Percentiles rank a stretch among this genome's conserved stretches.
Evolutionary conservation across 2,888 invertebrate species (phyloP).

Genomic region (Phalera bucephala): DNA sequence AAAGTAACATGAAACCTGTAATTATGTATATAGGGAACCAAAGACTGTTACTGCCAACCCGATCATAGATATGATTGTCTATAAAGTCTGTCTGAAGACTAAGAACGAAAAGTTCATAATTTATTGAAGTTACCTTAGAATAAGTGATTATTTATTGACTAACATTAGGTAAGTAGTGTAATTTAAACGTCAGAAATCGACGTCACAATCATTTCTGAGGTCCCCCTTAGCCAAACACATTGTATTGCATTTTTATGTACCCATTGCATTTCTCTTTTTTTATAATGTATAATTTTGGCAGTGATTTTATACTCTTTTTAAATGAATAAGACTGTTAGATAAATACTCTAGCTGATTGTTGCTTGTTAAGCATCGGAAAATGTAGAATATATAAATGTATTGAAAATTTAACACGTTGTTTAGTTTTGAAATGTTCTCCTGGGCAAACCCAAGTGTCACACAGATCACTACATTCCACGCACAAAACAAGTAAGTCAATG

Average conservation of each 20-base stretch:
- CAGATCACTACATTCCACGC: neutral
- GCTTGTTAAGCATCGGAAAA: slow-evolving; percentile 57
- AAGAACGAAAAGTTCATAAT: slow-evolving; percentile 54
- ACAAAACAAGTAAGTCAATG: neutral
- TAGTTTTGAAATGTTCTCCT: slow-evolving; percentile 17
- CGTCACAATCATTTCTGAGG: too few relatives aligned
- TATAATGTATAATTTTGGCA: slow-evolving; percentile 45
- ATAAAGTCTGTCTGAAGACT: slow-evolving; percentile 51
- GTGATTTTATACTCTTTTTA: slow-evolving; percentile 72
- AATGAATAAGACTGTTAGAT: slow-evolving; percentile 80
- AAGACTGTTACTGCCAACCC: slow-evolving; percentile 72
- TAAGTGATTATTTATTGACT: slow-evolving; percentile 79
- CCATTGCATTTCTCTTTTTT: slow-evolving; percentile 68
- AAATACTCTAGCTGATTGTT: slow-evolving; percentile 76
- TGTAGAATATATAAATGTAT: slow-evolving; percentile 62
- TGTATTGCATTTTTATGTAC: slow-evolving; percentile 61
- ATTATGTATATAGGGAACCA: slow-evolving; percentile 71
- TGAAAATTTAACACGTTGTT: slow-evolving; percentile 41
- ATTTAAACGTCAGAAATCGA: slow-evolving; percentile 40
- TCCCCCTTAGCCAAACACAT: slow-evolving; percentile 28
- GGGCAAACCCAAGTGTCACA: neutral
- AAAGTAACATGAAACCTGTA: slow-evolving; percentile 39
- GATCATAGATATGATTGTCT: slow-evolving; percentile 36
- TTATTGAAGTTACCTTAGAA: slow-evolving; percentile 79
- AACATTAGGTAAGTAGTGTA: slow-evolving; percentile 58